phyloP scores from a whole-genome alignment of 2,113 vertebrate species.

The Cochlearius cochlearius region DNA sequence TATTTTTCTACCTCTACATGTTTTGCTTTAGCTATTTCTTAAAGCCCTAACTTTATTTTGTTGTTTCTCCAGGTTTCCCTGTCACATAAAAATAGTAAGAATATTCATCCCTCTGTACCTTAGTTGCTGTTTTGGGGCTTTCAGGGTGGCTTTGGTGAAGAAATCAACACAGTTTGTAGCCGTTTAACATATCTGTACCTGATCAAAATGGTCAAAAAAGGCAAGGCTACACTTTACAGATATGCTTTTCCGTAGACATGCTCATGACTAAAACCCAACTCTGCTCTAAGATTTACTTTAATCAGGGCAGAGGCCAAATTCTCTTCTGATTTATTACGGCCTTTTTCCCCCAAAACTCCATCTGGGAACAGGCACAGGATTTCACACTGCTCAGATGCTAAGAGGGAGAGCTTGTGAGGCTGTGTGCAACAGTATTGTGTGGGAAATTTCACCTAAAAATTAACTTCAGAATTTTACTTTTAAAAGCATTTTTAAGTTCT shows the following conservation, averaged over 20 bases:
- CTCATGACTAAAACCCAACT: not conserved
- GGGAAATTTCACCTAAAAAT: not conserved
- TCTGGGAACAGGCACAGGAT: not conserved
- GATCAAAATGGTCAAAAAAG: not conserved
- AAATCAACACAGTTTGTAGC: not conserved
- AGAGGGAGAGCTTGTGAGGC: not conserved
- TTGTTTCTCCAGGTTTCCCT: not conserved
- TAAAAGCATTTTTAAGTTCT: not conserved
- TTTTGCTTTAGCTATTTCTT: not conserved
- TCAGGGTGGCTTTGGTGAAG: not conserved
- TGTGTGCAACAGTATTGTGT: rapidly evolving
- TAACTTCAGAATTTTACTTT: not conserved
- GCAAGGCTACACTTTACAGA: not conserved
- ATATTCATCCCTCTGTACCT: not conserved
- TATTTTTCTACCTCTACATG: not conserved
- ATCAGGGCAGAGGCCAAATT: not conserved
- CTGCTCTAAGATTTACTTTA: not conserved
- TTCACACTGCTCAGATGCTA: not conserved
- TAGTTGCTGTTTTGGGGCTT: not conserved
- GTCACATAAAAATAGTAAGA: not conserved
- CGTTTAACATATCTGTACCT: not conserved
- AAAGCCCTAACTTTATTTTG: not conserved
- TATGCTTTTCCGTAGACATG: not conserved
- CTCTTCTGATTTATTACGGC: not conserved
- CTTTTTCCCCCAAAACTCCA: not conserved